These are phyloP conservation scores for Poecile atricapillus DNA, from an alignment of 2,113 vertebrate species.

Conservation along the genomic window DNA sequence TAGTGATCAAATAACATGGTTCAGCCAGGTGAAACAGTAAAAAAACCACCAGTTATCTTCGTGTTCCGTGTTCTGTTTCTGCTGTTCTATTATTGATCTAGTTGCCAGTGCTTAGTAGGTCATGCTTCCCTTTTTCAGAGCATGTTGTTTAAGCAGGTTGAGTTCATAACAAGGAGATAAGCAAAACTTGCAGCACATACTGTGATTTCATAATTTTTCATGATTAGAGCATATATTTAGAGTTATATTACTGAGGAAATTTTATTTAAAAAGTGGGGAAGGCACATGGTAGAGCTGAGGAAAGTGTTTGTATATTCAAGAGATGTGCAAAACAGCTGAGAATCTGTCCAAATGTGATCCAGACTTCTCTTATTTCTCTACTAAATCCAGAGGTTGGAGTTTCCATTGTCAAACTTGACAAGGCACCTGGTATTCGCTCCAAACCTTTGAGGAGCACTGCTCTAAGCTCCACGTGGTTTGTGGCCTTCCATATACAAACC, in stretches of 20 bases:
- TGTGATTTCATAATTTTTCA: not conserved
- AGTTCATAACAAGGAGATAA: not conserved
- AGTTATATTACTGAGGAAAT: not conserved
- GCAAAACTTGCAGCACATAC: not conserved
- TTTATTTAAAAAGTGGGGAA: not conserved
- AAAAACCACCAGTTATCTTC: not conserved
- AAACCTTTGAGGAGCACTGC: accelerated
- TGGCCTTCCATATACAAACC: not conserved
- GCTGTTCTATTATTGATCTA: not conserved
- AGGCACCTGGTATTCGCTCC: not conserved
- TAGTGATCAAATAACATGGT: not conserved
- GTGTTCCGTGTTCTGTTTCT: not conserved
- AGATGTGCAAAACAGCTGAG: not conserved
- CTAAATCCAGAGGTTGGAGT: not conserved
- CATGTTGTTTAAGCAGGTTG: not conserved
- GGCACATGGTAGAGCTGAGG: not conserved
- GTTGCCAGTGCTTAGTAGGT: not conserved
- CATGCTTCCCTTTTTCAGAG: not conserved
- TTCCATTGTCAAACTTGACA: not conserved
- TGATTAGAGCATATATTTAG: not conserved
- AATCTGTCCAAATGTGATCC: not conserved
- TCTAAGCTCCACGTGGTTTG: not conserved
- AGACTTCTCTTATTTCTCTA: not conserved
- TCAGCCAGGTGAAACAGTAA: not conserved
- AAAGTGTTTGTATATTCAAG: not conserved